Conservation (phyloP, 2,797 vertebrate genomes). For the Hydrophis major region DNA sequence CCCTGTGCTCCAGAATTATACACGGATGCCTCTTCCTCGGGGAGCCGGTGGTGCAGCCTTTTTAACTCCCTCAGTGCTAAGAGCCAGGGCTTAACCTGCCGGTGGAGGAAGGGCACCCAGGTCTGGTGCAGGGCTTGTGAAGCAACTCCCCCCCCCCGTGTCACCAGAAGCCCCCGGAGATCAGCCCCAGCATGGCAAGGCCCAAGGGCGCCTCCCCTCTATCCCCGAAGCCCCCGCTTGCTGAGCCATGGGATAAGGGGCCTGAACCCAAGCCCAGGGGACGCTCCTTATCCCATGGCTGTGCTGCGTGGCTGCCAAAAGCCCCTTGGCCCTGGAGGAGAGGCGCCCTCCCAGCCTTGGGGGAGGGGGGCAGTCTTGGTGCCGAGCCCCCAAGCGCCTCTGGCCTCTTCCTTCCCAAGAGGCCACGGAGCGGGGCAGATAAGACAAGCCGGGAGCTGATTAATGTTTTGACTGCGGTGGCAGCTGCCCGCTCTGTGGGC, state of each 20-base stretch:
- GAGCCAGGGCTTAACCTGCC: not conserved
- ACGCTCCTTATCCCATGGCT: not conserved
- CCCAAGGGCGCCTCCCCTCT: not conserved
- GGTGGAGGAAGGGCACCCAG: not conserved
- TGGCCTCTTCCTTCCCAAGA: not conserved
- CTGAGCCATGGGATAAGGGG: not conserved
- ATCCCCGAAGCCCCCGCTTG: not conserved
- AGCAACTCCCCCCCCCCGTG: not conserved
- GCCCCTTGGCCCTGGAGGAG: not conserved
- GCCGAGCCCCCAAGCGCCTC: not conserved
- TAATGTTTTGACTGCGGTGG: not conserved
- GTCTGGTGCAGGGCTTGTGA: not conserved
- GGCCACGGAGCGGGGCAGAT: not conserved
- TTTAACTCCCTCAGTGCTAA: not conserved
- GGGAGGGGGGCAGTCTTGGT: not conserved
- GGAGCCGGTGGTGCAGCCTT: not conserved
- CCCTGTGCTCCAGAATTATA: not conserved
- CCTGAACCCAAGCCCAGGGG: not conserved
- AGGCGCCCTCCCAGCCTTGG: not conserved
- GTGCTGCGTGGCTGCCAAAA: not conserved
- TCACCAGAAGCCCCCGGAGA: not conserved
- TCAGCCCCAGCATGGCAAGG: not conserved
- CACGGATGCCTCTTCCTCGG: not conserved
- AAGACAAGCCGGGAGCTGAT: not conserved
- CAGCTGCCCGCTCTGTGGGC: constrained; percentile 16